Evolutionary conservation across 2,888 invertebrate genomes (phyloP), one percentile per base, ranked within the genome.

Genomic region (Alsophila aescularia): DNA sequence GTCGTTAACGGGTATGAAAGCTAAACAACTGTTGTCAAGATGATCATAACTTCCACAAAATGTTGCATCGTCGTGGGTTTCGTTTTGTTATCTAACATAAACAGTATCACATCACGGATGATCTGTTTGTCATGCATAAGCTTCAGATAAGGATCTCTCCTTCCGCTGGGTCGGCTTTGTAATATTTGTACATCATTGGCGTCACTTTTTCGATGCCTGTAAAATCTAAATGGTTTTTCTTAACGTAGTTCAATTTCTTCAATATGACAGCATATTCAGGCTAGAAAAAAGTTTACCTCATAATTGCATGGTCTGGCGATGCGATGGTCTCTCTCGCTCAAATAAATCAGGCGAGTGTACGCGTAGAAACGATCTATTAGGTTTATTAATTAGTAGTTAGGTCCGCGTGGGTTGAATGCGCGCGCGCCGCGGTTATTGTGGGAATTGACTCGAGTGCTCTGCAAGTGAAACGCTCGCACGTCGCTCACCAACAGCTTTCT

Each of bases 371-470:
- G 60, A 69, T 68, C 81, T 77, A 87, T 85, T 85, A 81, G 77
- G 65, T 75, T 78, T 78, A 85, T 80, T 85, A 85, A 87, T 87
- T 83, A 83, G 81, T 77, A 80, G 79, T 73, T 80, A 77, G 77
- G 81, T 70, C 73, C 66, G 81, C 70, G 83, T 83, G 77, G 85
- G 83, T 79, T 75, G 77, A 79, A 67, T 77, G 82, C 77, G 81
- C 78, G 76, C 71, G 77, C 80, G 68, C 47, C 69, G 64, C 67
- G 61, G 72, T 79, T 77, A 76, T 75, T 81, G 81, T 81, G 76
- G 74, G 80, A 81, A 80, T 79, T 66, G 74, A 72, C 58, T 75
- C 70, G 74, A 75, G 74, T 73, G 69, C 70, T 72, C 56, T 52
- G 67, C 73, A 64, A 72, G 73, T 75, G 73, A 75, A 78, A 74